These are phyloP conservation scores for Peucedramus taeniatus DNA, from an alignment of 2,113 vertebrate species.

Conservation along the genomic window DNA sequence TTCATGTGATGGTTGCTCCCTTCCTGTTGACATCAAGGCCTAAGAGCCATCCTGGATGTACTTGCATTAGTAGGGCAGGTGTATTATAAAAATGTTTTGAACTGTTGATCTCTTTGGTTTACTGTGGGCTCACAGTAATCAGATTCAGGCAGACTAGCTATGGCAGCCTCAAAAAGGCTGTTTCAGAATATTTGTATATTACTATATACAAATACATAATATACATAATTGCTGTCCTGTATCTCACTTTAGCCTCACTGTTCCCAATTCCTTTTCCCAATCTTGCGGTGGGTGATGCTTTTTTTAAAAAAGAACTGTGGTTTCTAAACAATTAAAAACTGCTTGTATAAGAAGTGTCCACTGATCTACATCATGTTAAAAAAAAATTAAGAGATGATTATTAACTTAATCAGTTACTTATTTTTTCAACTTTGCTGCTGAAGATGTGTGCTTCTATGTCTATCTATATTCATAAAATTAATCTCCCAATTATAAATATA, in stretches of 20 bases:
- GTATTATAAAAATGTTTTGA: not conserved
- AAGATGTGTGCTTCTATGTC: not conserved
- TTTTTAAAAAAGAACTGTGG: accelerated
- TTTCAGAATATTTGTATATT: no score
- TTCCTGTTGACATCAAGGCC: not conserved
- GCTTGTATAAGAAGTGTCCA: accelerated
- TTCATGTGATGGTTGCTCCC: not conserved
- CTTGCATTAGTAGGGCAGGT: not conserved
- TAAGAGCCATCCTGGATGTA: not conserved
- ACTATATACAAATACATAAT: no score
- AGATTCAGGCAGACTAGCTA: not conserved
- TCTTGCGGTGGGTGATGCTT: not conserved
- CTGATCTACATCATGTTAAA: accelerated
- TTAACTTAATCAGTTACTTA: not conserved
- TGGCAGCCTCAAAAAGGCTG: not conserved
- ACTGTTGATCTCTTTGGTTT: not conserved
- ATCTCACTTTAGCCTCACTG: not conserved
- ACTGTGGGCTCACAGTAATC: not conserved
- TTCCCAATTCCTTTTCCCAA: not conserved
- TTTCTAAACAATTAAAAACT: not conserved
- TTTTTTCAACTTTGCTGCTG: not conserved
- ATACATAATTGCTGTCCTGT: not conserved
- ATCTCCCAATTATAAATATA: not conserved
- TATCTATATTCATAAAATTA: not conserved
- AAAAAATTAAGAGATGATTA: not conserved